Percentiles rank a stretch among this genome's conserved stretches.
Evolutionary conservation across 1,140 invertebrate species (phyloP).

Genomic region (silkworm (Bombyx mori)): DNA sequence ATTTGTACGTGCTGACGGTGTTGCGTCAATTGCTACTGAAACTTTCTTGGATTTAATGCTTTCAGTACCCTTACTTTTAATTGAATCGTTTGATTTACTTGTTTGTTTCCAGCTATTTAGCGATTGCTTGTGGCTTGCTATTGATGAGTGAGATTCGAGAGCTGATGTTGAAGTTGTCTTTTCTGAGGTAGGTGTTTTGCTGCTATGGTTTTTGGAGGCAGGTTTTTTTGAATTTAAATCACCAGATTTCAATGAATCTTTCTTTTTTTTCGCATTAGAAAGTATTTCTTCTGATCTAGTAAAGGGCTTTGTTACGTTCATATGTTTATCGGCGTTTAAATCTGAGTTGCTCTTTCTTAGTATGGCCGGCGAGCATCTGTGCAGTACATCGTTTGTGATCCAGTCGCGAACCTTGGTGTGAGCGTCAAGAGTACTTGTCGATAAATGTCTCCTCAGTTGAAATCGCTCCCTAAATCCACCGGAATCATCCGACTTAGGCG

Average conservation of each 20-base stretch:
- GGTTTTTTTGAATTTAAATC: constrained; percentile 28
- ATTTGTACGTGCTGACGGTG: constrained; percentile 77
- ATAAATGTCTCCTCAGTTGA: constrained; percentile 79
- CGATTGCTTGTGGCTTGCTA: constrained; percentile 49
- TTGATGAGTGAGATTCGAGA: constrained; percentile 52
- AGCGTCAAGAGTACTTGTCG: constrained; percentile 85
- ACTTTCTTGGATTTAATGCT: constrained; percentile 75
- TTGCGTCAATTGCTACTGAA: constrained; percentile 82
- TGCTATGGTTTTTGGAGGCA: constrained; percentile 29
- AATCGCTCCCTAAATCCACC: constrained; percentile 73
- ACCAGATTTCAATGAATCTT: constrained; percentile 26
- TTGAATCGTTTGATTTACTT: constrained; percentile 56
- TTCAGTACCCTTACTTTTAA: constrained; percentile 58
- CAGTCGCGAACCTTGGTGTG: constrained; percentile 88
- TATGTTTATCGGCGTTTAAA: constrained; percentile 56
- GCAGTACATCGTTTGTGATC: constrained; percentile 83
- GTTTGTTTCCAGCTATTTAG: constrained; percentile 29
- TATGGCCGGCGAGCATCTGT: constrained; percentile 79
- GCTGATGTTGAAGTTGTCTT: constrained; percentile 64
- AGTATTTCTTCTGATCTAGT: constrained; percentile 54
- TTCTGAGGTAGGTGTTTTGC: constrained; percentile 49
- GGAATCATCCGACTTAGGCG: constrained; percentile 74
- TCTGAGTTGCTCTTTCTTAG: constrained; percentile 71
- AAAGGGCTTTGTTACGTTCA: constrained; percentile 42
- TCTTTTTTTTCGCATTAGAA: constrained; percentile 47